Percentiles rank a stretch among this genome's conserved stretches.
These are phyloP conservation scores for Temnothorax longispinosus DNA, from an alignment of 1,140 invertebrate genomes.

Conservation along the genomic window DNA sequence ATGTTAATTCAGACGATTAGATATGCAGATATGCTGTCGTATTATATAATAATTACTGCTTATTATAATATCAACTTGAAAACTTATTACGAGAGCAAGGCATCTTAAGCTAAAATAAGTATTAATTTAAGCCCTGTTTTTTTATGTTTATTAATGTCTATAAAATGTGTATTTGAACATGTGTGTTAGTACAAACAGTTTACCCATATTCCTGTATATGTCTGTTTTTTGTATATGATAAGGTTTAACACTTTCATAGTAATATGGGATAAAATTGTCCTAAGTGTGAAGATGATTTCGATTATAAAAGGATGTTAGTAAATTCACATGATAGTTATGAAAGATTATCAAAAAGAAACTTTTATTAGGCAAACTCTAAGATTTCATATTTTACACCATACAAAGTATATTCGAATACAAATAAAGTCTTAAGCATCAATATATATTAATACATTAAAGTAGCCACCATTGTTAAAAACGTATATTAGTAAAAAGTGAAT, in stretches of 20 bases:
- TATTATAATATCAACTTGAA: not conserved
- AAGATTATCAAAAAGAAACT: not conserved
- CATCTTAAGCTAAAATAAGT: not conserved
- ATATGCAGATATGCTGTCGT: not conserved
- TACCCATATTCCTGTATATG: not conserved
- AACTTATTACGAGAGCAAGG: not conserved
- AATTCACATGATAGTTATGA: not conserved
- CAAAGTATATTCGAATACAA: slow-evolving; percentile 8
- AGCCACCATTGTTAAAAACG: not conserved
- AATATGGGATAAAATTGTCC: not conserved
- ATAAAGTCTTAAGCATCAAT: not conserved
- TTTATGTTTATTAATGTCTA: slow-evolving; percentile 1
- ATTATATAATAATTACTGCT: not conserved
- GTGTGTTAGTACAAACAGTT: not conserved
- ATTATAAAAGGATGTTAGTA: slow-evolving; percentile 24
- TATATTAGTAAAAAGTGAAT: not conserved
- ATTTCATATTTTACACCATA: slow-evolving; percentile 2
- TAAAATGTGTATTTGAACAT: not conserved
- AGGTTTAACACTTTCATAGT: not conserved
- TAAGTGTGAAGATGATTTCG: not conserved
- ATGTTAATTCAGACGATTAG: not conserved
- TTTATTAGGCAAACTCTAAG: slow-evolving; percentile 41
- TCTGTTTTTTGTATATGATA: not conserved
- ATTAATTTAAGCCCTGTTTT: slow-evolving; percentile 34
- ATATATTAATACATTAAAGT: not conserved